Evolutionary conservation across 2,113 vertebrate species (phyloP).

Genomic region (Orycteropus afer): DNA sequence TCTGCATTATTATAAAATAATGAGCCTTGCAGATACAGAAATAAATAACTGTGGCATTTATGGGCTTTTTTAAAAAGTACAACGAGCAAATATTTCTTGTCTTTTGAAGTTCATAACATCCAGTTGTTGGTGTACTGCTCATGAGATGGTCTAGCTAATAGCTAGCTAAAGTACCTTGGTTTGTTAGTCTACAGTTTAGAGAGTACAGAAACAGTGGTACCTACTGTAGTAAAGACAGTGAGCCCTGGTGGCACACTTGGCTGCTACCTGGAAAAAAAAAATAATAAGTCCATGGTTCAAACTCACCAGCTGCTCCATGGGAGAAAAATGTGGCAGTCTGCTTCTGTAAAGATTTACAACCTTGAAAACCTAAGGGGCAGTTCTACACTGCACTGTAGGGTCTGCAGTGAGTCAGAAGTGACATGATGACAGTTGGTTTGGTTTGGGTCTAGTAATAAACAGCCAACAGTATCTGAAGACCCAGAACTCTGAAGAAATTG

Average conservation of each 20-base stretch:
- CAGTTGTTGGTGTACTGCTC: not conserved
- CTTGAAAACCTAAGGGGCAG: too few species aligned
- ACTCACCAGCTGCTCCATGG: not conserved
- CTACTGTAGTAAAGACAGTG: not conserved
- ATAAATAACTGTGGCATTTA: not conserved
- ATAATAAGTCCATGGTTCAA: not conserved
- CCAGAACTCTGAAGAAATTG: not conserved
- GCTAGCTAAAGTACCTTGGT: not conserved
- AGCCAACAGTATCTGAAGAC: constrained; percentile 37
- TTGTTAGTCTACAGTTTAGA: not conserved
- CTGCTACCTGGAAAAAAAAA: not conserved
- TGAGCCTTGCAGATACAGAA: not conserved
- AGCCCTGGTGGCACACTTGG: not conserved
- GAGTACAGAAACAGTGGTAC: not conserved
- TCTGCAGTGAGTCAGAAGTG: not conserved
- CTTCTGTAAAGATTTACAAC: not conserved
- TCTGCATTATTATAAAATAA: not conserved
- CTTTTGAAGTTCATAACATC: not conserved
- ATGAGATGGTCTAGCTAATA: not conserved
- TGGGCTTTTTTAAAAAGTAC: not conserved
- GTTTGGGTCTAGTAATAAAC: not conserved
- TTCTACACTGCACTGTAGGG: not conserved
- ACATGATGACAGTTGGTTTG: not conserved
- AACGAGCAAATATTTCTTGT: not conserved
- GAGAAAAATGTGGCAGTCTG: not conserved